Base-by-base conservation (phyloP, 2,113 vertebrate species). In the Chlorodrepanis virens region DNA sequence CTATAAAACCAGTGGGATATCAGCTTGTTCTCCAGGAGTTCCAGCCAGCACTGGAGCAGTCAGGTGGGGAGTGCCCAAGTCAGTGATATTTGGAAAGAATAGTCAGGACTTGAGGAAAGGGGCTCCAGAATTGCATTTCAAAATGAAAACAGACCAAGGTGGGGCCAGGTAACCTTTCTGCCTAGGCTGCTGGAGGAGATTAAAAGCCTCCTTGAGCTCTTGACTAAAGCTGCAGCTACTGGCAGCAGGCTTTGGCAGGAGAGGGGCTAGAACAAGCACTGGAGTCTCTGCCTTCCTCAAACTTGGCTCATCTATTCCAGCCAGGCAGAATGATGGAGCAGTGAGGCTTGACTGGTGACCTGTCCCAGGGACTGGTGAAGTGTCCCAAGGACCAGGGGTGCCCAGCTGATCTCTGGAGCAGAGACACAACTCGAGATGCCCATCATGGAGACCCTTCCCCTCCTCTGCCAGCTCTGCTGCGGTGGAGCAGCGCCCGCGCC, bases 391-490 rank as follows among this genome's bases (percentile, higher is more conserved):
- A 63, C 21, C 2, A 19, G 60, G 35, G 24, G 22, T 49, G 57
- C 25, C 23, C 27, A 56, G 40, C 57, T 29, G 5, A 40, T 4
- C 10, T 10, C 70, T 63, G 53, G 40, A 59, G 29, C 71, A 28
- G 27, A 88, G 31, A 59, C 3, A 5, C 33, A 49, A 14, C 45
- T 60, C 0, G 1, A 53, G 37, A 28, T 33, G 7, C 22, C 0
- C 1, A 33, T 2, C 27, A 20, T 0, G 0, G 60, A 61, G 40
- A 56, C 14, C 49, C 61, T n/a, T 71, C 27, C 24, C 16, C 50
- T 79, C 23, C 52, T 79, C 15, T 47, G 54, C 47, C 35, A 17
- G 69, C 83, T 22, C 23, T 18, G 57, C 61, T 5, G 70, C 3
- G 2, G 25, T 0, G 20, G 40, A 81, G 80, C 61, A 50, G 76